Conservation (phyloP, 2,113 vertebrate genomes). For the Melospiza georgiana region DNA sequence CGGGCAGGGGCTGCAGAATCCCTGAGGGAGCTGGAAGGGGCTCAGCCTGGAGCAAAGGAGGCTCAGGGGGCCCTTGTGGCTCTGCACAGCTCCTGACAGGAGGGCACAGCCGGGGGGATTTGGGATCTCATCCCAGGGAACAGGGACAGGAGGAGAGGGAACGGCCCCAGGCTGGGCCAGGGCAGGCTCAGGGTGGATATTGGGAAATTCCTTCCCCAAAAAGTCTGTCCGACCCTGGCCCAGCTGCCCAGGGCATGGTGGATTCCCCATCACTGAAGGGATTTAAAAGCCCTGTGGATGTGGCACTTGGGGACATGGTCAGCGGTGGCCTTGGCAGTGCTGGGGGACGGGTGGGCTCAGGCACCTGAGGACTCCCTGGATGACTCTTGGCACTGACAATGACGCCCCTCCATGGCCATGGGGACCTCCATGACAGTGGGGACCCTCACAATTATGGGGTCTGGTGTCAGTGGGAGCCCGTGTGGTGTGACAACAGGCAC, state of each 20-base stretch:
- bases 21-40: not conserved
- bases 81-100: not conserved
- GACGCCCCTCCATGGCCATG: not conserved
- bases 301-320: not conserved
- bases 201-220: not conserved
- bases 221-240: not conserved
- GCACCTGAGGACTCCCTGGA: not conserved
- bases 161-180: too few species aligned
- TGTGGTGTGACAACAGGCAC: not conserved
- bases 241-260: not conserved
- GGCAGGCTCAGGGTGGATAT: too few species aligned
- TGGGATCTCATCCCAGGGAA: not conserved
- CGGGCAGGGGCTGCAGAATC: too few species aligned
- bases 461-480: fast-evolving
- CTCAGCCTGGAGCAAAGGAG: not conserved
- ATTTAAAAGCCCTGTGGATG: not conserved
- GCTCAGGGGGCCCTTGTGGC: too few species aligned
- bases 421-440: not conserved
- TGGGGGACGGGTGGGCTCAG: fast-evolving
- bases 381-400: not conserved
- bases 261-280: fast-evolving
- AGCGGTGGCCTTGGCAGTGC: not conserved
- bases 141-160: not conserved
- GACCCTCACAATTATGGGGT: not conserved
- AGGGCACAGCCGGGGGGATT: not conserved